A percentile compares a stretch with the other conserved stretches of the same genome.
phyloP scores from a whole-genome alignment of 2,797 vertebrate genomes.

The Limosa lapponica region DNA sequence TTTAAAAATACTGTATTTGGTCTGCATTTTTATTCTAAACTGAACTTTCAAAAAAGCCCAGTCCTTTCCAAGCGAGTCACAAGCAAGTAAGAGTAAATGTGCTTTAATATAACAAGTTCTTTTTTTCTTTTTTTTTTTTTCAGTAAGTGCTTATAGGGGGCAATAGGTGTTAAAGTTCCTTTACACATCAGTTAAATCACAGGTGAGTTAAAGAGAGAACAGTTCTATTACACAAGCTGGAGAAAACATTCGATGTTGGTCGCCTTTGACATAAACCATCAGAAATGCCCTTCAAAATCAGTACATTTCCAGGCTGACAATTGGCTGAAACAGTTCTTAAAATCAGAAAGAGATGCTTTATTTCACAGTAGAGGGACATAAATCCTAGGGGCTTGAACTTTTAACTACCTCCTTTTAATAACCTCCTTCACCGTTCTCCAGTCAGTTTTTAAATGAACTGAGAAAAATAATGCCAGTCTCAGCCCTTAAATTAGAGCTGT shows the following conservation, averaged over 20 bases:
- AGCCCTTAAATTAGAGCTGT: slow-evolving; percentile 54
- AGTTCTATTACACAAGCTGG: neutral
- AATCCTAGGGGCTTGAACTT: slow-evolving; percentile 59
- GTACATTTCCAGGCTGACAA: slow-evolving; percentile 42
- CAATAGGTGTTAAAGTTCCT: neutral
- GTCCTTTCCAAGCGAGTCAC: neutral
- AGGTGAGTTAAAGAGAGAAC: neutral
- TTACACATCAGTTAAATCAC: neutral
- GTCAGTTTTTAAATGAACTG: slow-evolving; percentile 42
- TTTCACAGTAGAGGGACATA: slow-evolving; percentile 34
- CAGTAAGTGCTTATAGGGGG: neutral
- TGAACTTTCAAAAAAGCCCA: neutral
- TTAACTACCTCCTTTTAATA: slow-evolving; percentile 65
- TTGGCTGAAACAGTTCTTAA: slow-evolving; percentile 57
- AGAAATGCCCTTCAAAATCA: slow-evolving; percentile 49
- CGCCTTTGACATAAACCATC: slow-evolving; percentile 30
- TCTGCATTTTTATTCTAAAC: neutral
- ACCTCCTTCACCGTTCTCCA: slow-evolving; percentile 31
- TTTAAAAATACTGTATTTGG: neutral
- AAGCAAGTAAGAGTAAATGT: neutral
- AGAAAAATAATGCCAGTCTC: slow-evolving; percentile 35
- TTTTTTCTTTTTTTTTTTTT: neutral
- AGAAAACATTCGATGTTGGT: slow-evolving; percentile 17
- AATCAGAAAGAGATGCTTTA: slow-evolving; percentile 36
- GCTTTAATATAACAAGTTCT: neutral